Conservation (phyloP, 92 coral and sea anemone species). For the Porites lobata region DNA sequence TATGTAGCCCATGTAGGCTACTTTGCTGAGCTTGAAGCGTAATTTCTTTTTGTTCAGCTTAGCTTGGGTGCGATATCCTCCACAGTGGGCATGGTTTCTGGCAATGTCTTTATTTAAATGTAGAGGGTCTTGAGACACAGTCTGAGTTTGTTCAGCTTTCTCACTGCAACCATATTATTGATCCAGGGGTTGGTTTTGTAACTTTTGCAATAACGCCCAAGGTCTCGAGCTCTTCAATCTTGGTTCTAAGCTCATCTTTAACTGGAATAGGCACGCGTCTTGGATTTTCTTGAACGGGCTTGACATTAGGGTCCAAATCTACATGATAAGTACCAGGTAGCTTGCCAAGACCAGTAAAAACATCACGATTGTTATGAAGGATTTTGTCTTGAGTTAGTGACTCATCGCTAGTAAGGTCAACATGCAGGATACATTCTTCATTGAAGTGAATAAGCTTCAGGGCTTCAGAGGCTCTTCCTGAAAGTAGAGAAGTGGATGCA, state of each 20-base stretch:
- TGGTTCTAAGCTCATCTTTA: neutral
- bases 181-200: neutral
- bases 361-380: neutral
- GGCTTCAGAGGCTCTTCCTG: conserved; percentile 67
- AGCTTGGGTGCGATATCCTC: neutral
- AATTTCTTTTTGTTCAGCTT: conserved; percentile 47
- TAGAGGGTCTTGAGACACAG: neutral
- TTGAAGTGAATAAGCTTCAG: conserved; percentile 31
- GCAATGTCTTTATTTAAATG: neutral
- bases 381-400: neutral
- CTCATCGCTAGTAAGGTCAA: too few species aligned
- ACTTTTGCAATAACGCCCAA: neutral
- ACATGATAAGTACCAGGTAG: conserved; percentile 2
- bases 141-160: too few species aligned
- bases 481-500: conserved; percentile 50
- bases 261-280: too few species aligned
- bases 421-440: neutral
- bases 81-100: conserved; percentile 1
- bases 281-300: neutral
- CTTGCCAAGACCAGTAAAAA: neutral
- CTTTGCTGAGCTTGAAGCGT: neutral
- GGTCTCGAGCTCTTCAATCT: neutral
- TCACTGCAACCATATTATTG: too few species aligned
- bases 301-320: neutral
- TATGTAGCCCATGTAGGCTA: conserved; percentile 51